A percentile compares a stretch with the other conserved stretches of the same genome.
Evolutionary conservation across 1,140 invertebrate species (phyloP).

Genomic region (Oreohelix idahoensis): DNA sequence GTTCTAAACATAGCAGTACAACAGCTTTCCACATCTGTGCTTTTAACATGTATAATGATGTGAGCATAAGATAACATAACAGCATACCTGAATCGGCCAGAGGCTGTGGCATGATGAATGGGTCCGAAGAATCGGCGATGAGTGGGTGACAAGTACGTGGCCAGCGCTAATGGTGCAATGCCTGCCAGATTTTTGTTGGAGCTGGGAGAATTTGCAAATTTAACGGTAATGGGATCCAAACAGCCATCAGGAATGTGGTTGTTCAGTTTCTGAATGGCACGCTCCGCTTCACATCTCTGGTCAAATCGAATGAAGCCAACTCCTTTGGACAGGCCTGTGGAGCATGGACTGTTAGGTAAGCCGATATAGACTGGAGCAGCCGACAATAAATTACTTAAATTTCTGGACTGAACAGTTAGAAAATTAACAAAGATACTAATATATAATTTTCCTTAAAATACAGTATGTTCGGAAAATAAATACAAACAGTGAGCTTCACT

Average conservation of each 20-base stretch:
- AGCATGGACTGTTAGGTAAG: conserved; percentile 12
- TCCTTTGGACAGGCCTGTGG: conserved; percentile 93
- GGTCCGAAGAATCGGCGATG: conserved; percentile 89
- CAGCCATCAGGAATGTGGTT: conserved; percentile 93
- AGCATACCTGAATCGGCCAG: conserved; percentile 89
- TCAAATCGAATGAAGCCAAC: conserved; percentile 99
- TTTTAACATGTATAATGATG: too few relatives aligned
- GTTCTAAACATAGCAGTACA: too few relatives aligned
- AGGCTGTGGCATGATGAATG: conserved; percentile 87
- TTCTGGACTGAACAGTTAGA: too few relatives aligned
- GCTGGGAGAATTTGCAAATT: conserved; percentile 93
- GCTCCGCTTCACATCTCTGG: conserved; percentile 95
- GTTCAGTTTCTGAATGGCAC: conserved; percentile 97
- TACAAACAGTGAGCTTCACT: too few relatives aligned
- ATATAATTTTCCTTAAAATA: too few relatives aligned
- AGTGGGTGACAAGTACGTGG: conserved; percentile 83
- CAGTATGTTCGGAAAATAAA: too few relatives aligned
- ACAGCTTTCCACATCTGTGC: too few relatives aligned
- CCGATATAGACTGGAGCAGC: too few relatives aligned
- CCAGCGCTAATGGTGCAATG: conserved; percentile 73
- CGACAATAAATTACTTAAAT: too few relatives aligned
- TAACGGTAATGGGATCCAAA: conserved; percentile 97
- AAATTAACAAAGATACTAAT: too few relatives aligned
- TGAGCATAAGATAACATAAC: too few relatives aligned
- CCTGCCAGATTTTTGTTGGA: conserved; percentile 68